Conservation (phyloP, 2,888 invertebrate species). For the Thereva nobilitata region DNA sequence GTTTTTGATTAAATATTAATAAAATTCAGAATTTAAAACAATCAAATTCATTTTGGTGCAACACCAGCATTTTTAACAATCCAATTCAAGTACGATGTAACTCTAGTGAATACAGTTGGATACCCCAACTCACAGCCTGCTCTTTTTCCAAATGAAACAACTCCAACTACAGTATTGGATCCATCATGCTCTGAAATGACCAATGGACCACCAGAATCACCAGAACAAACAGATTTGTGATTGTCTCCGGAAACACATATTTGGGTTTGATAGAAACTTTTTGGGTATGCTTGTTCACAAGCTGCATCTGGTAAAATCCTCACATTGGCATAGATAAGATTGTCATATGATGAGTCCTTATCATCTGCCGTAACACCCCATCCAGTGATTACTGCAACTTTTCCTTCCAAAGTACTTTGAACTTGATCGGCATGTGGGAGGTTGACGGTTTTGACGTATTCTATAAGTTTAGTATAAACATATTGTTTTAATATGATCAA, state of each 20-base stretch:
- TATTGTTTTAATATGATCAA: not conserved
- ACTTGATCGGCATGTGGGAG: not conserved
- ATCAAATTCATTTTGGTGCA: not conserved
- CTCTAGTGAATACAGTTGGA: slow-evolving; percentile 21
- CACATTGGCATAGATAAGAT: slow-evolving; percentile 5
- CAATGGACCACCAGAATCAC: slow-evolving; percentile 23
- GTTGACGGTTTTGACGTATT: not conserved
- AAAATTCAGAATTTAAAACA: no score
- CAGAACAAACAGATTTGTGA: slow-evolving; percentile 11
- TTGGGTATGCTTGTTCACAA: slow-evolving; percentile 13
- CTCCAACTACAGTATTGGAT: slow-evolving; percentile 4
- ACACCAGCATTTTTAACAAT: slow-evolving; percentile 15
- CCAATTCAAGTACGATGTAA: slow-evolving; percentile 6
- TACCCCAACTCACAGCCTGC: slow-evolving; percentile 17
- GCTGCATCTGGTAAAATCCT: slow-evolving; percentile 8
- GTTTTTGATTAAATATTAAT: no score
- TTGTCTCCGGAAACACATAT: slow-evolving; percentile 15
- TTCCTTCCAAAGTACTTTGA: not conserved
- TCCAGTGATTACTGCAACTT: slow-evolving; percentile 12
- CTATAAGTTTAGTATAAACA: not conserved
- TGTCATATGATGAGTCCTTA: not conserved
- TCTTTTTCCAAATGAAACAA: slow-evolving; percentile 14
- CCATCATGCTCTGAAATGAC: slow-evolving; percentile 3
- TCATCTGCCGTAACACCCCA: slow-evolving; percentile 20
- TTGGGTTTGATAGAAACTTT: not conserved